Evolutionary conservation across 2,113 vertebrate species (phyloP), one percentile per base, ranked within the genome.

Genomic region (Corythornis madagascariensis): DNA sequence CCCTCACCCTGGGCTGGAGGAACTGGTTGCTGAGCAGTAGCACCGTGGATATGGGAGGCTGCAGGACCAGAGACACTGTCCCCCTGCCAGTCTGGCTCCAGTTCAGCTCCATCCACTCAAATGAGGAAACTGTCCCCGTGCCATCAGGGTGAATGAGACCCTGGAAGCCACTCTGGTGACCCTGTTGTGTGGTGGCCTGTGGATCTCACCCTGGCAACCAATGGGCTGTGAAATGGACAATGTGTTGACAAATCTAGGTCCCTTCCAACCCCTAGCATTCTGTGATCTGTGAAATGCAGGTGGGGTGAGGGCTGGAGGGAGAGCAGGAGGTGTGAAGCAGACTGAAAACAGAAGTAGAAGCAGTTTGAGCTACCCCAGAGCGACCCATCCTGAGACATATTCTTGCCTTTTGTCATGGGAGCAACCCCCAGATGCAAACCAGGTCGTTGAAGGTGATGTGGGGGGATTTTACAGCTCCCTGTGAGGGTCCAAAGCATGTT

Each of bases 11-110:
- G 57, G 43, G 6, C 29, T 10, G 16, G 45, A 66, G 89, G 83
- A 57, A 50, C n/a, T 52, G 3, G 3, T 16, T 65, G 7, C 13
- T 38, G n/a, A 13, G 33, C 22, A 7, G 21, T 18, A 45, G 19
- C 0, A 1, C 67, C 1, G 1, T n/a, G 60, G 45, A 7, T 50
- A 13, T 0, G 1, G 33, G 57, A 26, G 78, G 48, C 26, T 17
- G 5, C 4, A 9, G 88, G 45, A 69, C 16, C 0, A 0, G 56
- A 61, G 69, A 9, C 5, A 2, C 45, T 73, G 22, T 29, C 18
- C 35, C 19, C 18, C 31, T 33, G n/a, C 4, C 16, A 59, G 56
- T n/a, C 52, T 60, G 35, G 52, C 5, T 59, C 42, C 5, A 3
- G 16, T 17, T 61, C 70, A 72, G 28, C 70, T 73, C n/a, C 2